Base-by-base conservation (phyloP, 2,888 invertebrate species). In the Chydorus sphaericus region DNA sequence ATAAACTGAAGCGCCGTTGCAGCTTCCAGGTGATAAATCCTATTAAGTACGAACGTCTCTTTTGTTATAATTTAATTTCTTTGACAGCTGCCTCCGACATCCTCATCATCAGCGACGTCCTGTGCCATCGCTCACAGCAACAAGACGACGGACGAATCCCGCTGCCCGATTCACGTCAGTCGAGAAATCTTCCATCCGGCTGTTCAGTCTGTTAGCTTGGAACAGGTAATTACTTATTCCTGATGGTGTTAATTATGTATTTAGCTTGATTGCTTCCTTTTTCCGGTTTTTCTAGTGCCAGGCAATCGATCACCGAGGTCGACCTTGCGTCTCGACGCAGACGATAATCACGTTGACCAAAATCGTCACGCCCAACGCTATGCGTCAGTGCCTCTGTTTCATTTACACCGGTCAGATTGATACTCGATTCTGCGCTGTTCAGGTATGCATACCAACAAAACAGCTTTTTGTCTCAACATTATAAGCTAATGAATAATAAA, bases 341-440 rank as follows among this genome's bases (percentile, higher is more conserved):
- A 91, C 90, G 2, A 82, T 92, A 61, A 82, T 93, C 54, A 89
- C 87, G 0, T 75, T 94, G 66, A 84, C 83, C 64, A 87, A 88
- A 67, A 73, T 88, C 55, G 82, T 94, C 57, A 87, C 89, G 0
- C 83, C 87, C 8, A 79, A 79, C 57, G 88, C 89, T 8, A 83
- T 93, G 77, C 84, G 86, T 64, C 88, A 89, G 68, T 85, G 91
- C 64, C 77, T 94, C 58, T 85, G 88, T 69, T 94, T 90, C 67
- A 81, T 91, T 55, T 94, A 94, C 73, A 88, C 90, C 0, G 92
- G 92, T 49, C 78, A 81, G 44, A 72, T 91, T 61, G 88, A 88
- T 68, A 78, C 80, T 62, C 78, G 81, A 61, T 81, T 82, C 62
- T 81, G 83, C 63, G 84, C 87, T 69, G 75, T 82, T 62, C 79